Percentiles rank a stretch among this genome's conserved stretches.
Evolutionary conservation across 2,797 vertebrate species (phyloP).

Genomic region (Bucorvus abyssinicus): DNA sequence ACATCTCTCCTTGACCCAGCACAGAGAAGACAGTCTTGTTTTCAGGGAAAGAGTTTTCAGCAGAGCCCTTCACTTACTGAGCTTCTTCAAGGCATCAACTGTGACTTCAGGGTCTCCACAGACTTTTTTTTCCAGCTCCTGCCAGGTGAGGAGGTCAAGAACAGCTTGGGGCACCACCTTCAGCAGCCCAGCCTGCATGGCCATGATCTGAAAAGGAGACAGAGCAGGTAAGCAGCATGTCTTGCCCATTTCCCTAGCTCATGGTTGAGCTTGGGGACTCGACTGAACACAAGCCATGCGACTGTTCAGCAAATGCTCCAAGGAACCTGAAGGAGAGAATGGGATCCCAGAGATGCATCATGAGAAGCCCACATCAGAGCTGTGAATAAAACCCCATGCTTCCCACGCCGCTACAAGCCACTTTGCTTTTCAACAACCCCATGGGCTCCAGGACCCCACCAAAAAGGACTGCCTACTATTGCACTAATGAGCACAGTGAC

Average conservation of each 20-base stretch:
- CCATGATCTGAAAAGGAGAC: conserved; percentile 79
- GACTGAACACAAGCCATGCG: background rate
- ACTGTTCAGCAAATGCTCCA: background rate
- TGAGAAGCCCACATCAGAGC: background rate
- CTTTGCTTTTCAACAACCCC: background rate
- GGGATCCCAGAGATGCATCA: background rate
- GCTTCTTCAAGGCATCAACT: conserved; percentile 93
- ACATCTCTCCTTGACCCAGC: background rate
- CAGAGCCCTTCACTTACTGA: conserved; percentile 85
- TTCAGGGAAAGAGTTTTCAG: background rate
- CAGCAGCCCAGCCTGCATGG: conserved; percentile 91
- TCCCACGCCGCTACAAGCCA: background rate
- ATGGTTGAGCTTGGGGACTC: background rate
- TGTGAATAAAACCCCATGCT: background rate
- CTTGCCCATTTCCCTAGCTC: background rate
- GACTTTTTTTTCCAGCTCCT: conserved; percentile 96
- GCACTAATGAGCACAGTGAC: background rate
- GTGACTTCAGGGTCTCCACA: conserved; percentile 97
- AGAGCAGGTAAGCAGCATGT: background rate
- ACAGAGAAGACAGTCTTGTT: background rate
- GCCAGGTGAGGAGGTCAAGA: conserved; percentile 95
- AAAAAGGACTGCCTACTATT: background rate
- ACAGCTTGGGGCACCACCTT: conserved; percentile 98
- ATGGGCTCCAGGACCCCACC: background rate
- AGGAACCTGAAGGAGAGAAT: background rate